Base-by-base conservation (phyloP, 2,888 invertebrate species). In the Phaonia tiefii region DNA sequence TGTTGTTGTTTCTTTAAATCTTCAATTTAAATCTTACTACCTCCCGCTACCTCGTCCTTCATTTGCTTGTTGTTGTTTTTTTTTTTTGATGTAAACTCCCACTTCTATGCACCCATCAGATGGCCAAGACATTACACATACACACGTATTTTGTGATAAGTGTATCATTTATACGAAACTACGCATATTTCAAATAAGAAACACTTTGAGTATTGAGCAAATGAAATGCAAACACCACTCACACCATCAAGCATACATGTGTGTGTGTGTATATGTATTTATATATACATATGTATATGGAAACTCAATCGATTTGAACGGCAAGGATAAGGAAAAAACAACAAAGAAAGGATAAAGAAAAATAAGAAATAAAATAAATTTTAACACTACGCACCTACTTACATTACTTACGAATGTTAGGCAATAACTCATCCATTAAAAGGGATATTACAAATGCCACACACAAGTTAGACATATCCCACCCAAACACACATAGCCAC, bases 361-460 rank as follows among this genome's bases (percentile, higher is more conserved):
- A 84, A 75, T 81, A 80, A 83, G 83, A 83, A 84, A 84, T 83
- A 84, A 84, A 84, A 85, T 84, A 84, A 85, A 85, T 84, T 85
- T 84, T 79, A 85, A 82, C 82, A 82, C 79, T 81, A 83, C 79
- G 82, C 79, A 82, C 82, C 82, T 82, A 82, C 82, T 73, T 82
- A 75, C 72, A 73, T 79, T 88, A 88, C 88, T 88, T 88, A 87
- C 86, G 89, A 87, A 88, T 88, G 89, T 89, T 87, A 86, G 88
- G 89, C 89, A 89, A 89, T 89, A 88, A 88, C 87, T 88, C 89
- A 88, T 88, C 88, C 89, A 89, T 89, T 88, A 88, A 88, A 88
- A 88, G 87, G 88, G 89, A 89, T 88, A 87, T 83, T 82, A 83
- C 71, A 82, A 83, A 80, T 81, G 71, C 74, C 77, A 71, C 67